Conservation (phyloP, 2,113 vertebrate genomes). For the Epinephelus lanceolatus region DNA sequence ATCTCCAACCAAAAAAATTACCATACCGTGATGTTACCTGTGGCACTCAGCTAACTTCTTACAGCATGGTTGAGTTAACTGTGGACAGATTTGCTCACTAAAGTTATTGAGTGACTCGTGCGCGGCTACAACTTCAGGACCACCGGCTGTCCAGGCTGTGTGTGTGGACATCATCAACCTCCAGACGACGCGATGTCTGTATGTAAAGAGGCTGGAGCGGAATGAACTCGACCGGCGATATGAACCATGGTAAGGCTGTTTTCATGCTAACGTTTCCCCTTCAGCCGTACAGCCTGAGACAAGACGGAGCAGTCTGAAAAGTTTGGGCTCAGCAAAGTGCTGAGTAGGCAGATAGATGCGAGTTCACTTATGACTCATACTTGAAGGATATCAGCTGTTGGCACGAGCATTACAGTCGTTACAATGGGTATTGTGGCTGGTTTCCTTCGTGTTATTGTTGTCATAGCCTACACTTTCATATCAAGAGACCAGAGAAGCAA, state of each 20-base stretch:
- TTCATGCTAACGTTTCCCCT: too few species aligned
- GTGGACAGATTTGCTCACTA: not conserved
- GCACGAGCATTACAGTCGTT: too few species aligned
- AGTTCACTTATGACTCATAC: not conserved
- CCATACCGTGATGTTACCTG: not conserved
- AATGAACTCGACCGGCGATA: slow-evolving; percentile 22
- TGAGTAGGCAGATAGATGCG: slow-evolving; percentile 38
- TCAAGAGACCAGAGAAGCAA: too few species aligned
- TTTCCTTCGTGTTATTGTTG: not conserved
- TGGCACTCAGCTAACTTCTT: fast-evolving
- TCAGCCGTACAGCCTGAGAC: too few species aligned
- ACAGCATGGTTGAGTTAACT: not conserved
- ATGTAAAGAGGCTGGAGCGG: slow-evolving; percentile 10
- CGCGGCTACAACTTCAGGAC: slow-evolving; percentile 67
- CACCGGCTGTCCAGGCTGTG: slow-evolving; percentile 48
- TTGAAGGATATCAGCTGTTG: not conserved
- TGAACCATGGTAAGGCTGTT: slow-evolving; percentile 63
- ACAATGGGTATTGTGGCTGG: not conserved
- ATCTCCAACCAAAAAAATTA: not conserved
- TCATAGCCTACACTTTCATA: not conserved
- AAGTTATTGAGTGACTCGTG: not conserved
- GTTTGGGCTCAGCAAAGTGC: slow-evolving; percentile 9
- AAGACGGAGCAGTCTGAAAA: not conserved
- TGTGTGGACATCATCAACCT: not conserved
- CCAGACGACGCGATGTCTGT: not conserved